phyloP scores from a whole-genome alignment of 2,113 vertebrate species.

The Onychostoma macrolepis region DNA sequence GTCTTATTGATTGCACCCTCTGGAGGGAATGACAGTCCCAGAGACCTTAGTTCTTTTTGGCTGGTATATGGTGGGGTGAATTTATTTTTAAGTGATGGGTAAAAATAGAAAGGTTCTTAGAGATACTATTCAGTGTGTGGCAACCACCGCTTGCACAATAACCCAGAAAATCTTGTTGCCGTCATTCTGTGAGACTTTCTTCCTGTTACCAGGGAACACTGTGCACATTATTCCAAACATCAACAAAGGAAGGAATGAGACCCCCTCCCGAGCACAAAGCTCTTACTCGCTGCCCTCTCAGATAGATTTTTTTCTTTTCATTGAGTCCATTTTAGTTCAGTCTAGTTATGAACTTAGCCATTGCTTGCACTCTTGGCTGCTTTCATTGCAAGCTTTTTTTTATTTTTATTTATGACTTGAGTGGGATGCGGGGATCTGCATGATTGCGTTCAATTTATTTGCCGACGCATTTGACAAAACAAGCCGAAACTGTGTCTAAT shows the following conservation, averaged over 20 bases:
- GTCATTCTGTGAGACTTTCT: not conserved
- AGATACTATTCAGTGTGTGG: not conserved
- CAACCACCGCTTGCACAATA: not conserved
- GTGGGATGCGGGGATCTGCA: not conserved
- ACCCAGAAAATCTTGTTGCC: not conserved
- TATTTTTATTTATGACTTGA: not conserved
- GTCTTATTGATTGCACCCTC: constrained; percentile 73
- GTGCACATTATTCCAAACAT: not conserved
- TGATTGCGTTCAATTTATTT: not conserved
- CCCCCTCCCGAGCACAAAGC: not conserved
- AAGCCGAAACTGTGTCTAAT: not conserved
- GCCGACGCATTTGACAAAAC: too few species aligned
- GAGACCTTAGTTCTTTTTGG: constrained; percentile 49
- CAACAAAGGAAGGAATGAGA: constrained; percentile 1
- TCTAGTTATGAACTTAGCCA: not conserved
- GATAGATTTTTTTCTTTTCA: not conserved
- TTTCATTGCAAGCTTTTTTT: not conserved
- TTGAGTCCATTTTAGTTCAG: constrained; percentile 14
- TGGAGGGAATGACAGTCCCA: constrained; percentile 59
- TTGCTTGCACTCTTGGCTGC: not conserved
- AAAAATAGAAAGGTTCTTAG: not conserved
- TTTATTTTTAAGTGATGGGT: constrained; percentile 23
- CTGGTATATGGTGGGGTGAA: constrained; percentile 43
- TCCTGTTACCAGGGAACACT: constrained; percentile 25
- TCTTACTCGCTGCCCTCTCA: not conserved